Conservation (phyloP, 2,888 invertebrate genomes). For the Polylopha cassiicola region DNA sequence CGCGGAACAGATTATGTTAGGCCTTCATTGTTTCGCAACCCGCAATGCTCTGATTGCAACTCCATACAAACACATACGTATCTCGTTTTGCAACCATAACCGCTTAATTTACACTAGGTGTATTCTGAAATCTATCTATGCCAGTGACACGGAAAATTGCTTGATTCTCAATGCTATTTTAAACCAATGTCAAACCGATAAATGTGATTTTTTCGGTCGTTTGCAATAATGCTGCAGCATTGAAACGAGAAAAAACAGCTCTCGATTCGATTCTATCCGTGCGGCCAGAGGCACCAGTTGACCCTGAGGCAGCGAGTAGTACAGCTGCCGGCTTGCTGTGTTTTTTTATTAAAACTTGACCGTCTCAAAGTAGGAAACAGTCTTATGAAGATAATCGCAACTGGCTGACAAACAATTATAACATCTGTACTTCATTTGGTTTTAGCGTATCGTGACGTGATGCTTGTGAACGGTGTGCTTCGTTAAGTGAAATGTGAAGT, state of each 20-base stretch:
- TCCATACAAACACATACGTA: conserved; percentile 47
- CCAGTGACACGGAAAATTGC: conserved; percentile 23
- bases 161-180: conserved; percentile 14
- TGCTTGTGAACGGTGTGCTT: conserved; percentile 23
- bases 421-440: too few relatives aligned
- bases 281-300: conserved; percentile 61
- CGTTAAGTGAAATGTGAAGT: conserved; percentile 32
- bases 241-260: conserved; percentile 59
- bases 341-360: conserved; percentile 20
- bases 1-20: conserved; percentile 60
- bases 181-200: conserved; percentile 42
- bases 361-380: conserved; percentile 15
- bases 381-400: conserved; percentile 9
- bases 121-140: conserved; percentile 18
- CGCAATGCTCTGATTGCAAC: conserved; percentile 72
- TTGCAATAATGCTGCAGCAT: conserved; percentile 47
- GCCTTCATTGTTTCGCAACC: conserved; percentile 66
- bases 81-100: conserved; percentile 50
- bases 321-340: conserved; percentile 23
- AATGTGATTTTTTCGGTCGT: conserved; percentile 39
- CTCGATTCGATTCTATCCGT: conserved; percentile 40
- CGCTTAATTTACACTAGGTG: conserved; percentile 12
- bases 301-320: conserved; percentile 55
- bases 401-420: background rate
- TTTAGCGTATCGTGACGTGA: too few relatives aligned